Evolutionary conservation across 2,113 vertebrate genomes (phyloP).

Genomic region (Lethenteron camtschaticum): DNA sequence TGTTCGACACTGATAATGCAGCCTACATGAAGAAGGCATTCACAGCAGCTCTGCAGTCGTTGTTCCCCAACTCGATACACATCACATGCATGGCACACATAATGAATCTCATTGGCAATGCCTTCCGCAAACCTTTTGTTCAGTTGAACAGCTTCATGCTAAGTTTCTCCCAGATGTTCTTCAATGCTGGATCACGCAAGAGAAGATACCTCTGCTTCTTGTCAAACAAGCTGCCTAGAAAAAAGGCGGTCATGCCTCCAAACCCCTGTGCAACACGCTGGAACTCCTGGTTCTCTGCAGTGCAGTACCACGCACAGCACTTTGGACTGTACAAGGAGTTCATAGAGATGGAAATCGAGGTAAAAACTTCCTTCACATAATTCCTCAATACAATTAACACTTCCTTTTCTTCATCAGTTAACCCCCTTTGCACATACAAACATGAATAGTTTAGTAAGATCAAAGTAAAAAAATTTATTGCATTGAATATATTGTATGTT

Average conservation of each 20-base stretch:
- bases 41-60: conserved; percentile 8
- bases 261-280: conserved; percentile 9
- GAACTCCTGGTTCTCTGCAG: conserved; percentile 7
- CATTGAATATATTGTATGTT: too few species aligned
- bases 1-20: conserved; percentile 13
- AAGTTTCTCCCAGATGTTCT: too few species aligned
- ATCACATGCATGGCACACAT: conserved; percentile 6
- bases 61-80: conserved; percentile 11
- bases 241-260: conserved; percentile 9
- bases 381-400: too few species aligned
- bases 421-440: too few species aligned
- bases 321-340: conserved; percentile 1
- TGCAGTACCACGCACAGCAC: too few species aligned
- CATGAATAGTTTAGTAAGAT: too few species aligned
- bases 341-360: conserved; percentile 6
- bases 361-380: neutral
- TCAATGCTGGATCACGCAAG: too few species aligned
- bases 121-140: conserved; percentile 4
- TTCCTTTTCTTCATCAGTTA: too few species aligned
- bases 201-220: too few species aligned
- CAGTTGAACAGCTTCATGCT: too few species aligned
- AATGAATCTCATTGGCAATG: conserved; percentile 9
- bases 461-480: too few species aligned
- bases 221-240: neutral
- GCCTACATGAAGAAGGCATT: conserved; percentile 12